Conservation (phyloP, 2,888 invertebrate species). For the Heliconius ismenius region DNA sequence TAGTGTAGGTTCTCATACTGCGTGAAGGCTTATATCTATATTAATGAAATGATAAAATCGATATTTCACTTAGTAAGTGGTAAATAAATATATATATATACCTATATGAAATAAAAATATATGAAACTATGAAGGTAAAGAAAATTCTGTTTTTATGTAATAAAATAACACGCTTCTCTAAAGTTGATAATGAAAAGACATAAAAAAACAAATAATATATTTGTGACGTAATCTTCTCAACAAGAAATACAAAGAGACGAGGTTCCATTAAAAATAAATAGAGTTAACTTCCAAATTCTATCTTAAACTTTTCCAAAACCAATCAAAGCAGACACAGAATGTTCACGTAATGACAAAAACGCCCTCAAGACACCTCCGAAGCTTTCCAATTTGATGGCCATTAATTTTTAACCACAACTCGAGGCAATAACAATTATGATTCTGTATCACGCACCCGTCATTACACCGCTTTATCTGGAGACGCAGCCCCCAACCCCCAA, state of each 20-base stretch:
- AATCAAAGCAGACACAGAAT: constrained; percentile 36
- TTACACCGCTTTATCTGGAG: constrained; percentile 77
- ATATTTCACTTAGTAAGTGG: not conserved
- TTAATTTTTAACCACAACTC: constrained; percentile 49
- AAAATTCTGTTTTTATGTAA: no score
- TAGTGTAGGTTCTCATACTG: not conserved
- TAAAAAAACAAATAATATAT: no score
- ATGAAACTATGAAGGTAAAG: no score
- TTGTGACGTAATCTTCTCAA: no score
- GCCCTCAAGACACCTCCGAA: constrained; percentile 17
- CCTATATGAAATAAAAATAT: no score
- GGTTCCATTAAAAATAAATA: constrained; percentile 2
- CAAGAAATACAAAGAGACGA: no score
- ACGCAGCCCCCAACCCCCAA: constrained; percentile 67
- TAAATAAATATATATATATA: not conserved
- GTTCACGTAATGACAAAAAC: constrained; percentile 11
- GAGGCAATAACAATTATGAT: constrained; percentile 75
- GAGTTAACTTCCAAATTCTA: constrained; percentile 15
- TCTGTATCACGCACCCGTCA: constrained; percentile 78
- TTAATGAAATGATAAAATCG: not conserved
- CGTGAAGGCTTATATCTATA: not conserved
- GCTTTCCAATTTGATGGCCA: constrained; percentile 41
- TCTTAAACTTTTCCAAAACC: constrained; percentile 11
- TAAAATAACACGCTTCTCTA: no score
- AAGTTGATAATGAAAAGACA: no score